Base-by-base conservation (phyloP, 2,797 vertebrate genomes). In the Poecile montanus region DNA sequence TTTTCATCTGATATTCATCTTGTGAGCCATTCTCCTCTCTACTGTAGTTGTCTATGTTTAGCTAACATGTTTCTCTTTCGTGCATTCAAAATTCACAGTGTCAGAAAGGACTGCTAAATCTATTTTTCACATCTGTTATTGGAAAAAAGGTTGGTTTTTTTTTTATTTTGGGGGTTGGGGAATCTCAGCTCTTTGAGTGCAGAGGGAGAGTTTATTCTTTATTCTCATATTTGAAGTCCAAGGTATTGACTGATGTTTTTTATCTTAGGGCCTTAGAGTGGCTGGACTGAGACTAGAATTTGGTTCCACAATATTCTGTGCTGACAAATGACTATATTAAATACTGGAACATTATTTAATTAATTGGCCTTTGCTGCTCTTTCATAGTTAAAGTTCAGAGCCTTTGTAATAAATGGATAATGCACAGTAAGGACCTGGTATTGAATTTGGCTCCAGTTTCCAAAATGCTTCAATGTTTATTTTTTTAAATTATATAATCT, bases 131-230 rank as follows among this genome's bases (percentile, higher is more conserved):
- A 29, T 51, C 17, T 66, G 2, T 63, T 74, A 57, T n/a, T 65
- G 13, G 60, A 16, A 83, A 79, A 40, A 16, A 0, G 0, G 0
- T 25, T 2, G 14, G 2, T 20, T 25, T 7, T 58, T 40, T 42
- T 16, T 68, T 40, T n/a, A 2, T 40, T 67, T 38, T 20, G 3
- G 2, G 3, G 1, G 2, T 0, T 25, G 4, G 4, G 12, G 4
- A 9, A 3, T 27, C 10, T 76, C 22, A 27, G 23, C 19, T 42
- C 8, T 72, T 74, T 58, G 16, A 60, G 29, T 23, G 13, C 16
- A 13, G 26, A 16, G 38, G 18, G 7, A 51, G 13, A 45, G 7
- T 54, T 74, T 32, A 32, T 13, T 32, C 16, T 62, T 78, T 50
- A 11, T 48, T 56, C 36, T 51, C 34, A 5, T 9, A 22, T 29